A percentile compares a stretch with the other conserved stretches of the same genome.
Conservation (phyloP, 2,888 invertebrate genomes). For the Ashinkailepas kermadecensis region DNA sequence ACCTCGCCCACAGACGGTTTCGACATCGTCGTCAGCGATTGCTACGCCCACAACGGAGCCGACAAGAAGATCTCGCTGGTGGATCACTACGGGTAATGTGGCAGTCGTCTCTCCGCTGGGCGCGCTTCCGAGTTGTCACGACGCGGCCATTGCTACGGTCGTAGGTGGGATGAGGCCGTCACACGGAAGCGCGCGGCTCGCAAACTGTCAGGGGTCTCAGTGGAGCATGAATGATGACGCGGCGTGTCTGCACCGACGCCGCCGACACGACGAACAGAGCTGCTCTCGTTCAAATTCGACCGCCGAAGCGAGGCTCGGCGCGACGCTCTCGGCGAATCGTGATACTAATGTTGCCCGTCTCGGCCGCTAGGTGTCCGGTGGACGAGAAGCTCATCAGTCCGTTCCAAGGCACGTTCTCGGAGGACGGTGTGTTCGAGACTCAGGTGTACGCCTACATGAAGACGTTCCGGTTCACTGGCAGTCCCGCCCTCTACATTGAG, state of each 20-base stretch:
- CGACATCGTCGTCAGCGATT: conserved; percentile 89
- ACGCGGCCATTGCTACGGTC: too few species aligned
- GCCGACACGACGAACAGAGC: background rate
- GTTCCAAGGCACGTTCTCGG: conserved; percentile 88
- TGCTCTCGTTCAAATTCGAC: background rate
- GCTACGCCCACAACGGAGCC: conserved; percentile 88
- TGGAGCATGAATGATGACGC: background rate
- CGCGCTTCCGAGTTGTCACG: too few species aligned
- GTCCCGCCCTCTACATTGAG: conserved; percentile 86
- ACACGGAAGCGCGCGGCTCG: too few species aligned
- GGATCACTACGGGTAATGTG: conserved; percentile 72
- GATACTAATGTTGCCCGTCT: conserved; percentile 26
- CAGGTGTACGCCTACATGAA: conserved; percentile 93
- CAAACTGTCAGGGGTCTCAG: background rate
- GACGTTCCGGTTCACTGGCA: conserved; percentile 86
- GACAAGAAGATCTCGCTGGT: conserved; percentile 84
- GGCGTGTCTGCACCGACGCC: background rate
- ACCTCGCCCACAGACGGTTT: conserved; percentile 64
- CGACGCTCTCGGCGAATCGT: background rate
- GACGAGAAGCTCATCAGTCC: conserved; percentile 86
- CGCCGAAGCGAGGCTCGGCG: background rate
- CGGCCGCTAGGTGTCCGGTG: conserved; percentile 64
- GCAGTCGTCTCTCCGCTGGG: too few species aligned
- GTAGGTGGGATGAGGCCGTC: too few species aligned
- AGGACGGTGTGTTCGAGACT: conserved; percentile 80